A percentile compares a stretch with the other conserved stretches of the same genome.
phyloP scores from a whole-genome alignment of 2,113 vertebrate species.

The Chamaea fasciata region DNA sequence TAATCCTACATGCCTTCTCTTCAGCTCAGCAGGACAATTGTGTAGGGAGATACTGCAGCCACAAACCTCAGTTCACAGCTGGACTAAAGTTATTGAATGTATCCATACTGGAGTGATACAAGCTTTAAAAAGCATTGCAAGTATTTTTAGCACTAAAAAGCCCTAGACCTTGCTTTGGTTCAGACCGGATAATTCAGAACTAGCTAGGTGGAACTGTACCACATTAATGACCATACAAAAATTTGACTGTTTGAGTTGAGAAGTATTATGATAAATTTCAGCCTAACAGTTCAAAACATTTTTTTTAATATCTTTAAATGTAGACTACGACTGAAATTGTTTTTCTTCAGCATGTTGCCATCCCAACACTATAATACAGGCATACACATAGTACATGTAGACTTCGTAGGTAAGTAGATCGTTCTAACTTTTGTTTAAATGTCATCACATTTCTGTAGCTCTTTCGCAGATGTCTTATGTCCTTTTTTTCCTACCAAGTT shows the following conservation, averaged over 20 bases:
- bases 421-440: conserved; percentile 35
- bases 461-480: conserved; percentile 38
- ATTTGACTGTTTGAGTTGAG: not conserved
- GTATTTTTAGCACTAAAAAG: not conserved
- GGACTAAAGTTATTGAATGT: not conserved
- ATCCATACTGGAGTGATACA: not conserved
- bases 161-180: not conserved
- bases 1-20: not conserved
- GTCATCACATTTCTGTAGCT: conserved; percentile 32
- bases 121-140: not conserved
- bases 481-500: not conserved
- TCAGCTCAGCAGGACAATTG: not conserved
- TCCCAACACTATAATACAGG: not conserved
- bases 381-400: not conserved
- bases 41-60: not conserved
- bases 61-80: not conserved
- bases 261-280: conserved; percentile 12
- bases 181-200: not conserved
- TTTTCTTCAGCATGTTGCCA: conserved; percentile 30
- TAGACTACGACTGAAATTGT: not conserved
- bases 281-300: not conserved
- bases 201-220: not conserved
- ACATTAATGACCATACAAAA: not conserved
- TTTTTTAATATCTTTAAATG: not conserved
- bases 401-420: not conserved